These are phyloP conservation scores for Psilanteris sp. DNA, from an alignment of 1,140 invertebrate genomes.

Conservation along the genomic window DNA sequence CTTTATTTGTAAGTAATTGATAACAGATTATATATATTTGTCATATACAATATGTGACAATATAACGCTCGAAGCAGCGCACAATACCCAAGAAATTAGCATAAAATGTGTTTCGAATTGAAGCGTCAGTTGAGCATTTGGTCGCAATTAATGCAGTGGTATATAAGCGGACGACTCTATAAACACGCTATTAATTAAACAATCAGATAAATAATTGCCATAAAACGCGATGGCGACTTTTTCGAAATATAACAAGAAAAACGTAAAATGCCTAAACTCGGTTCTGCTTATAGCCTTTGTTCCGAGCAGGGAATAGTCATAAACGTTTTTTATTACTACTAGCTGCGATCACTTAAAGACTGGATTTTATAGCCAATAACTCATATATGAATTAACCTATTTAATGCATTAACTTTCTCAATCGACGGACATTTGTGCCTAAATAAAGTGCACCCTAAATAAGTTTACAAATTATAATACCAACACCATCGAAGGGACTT, in stretches of 20 bases:
- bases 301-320: slow-evolving; percentile 67
- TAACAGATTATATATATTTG: slow-evolving; percentile 22
- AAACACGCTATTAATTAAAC: slow-evolving; percentile 61
- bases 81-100: too few species aligned
- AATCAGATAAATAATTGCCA: slow-evolving; percentile 52
- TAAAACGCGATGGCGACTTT: slow-evolving; percentile 60
- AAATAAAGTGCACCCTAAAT: too few species aligned
- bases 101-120: too few species aligned
- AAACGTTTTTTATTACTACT: slow-evolving; percentile 75
- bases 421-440: slow-evolving; percentile 67
- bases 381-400: slow-evolving; percentile 74
- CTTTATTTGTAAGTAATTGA: slow-evolving; percentile 30
- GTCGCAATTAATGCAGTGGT: not conserved
- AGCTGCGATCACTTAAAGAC: slow-evolving; percentile 68
- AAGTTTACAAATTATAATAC: too few species aligned
- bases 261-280: slow-evolving; percentile 18
- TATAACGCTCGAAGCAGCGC: too few species aligned
- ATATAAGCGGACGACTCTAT: slow-evolving; percentile 11
- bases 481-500: too few species aligned
- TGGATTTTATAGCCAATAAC: slow-evolving; percentile 76
- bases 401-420: slow-evolving; percentile 71
- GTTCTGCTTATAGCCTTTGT: slow-evolving; percentile 43
- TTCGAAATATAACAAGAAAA: slow-evolving; percentile 55
- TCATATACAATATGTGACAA: slow-evolving; percentile 13
- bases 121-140: not conserved